phyloP scores from a whole-genome alignment of 2,888 invertebrate species.

The Crioceris asparagi region DNA sequence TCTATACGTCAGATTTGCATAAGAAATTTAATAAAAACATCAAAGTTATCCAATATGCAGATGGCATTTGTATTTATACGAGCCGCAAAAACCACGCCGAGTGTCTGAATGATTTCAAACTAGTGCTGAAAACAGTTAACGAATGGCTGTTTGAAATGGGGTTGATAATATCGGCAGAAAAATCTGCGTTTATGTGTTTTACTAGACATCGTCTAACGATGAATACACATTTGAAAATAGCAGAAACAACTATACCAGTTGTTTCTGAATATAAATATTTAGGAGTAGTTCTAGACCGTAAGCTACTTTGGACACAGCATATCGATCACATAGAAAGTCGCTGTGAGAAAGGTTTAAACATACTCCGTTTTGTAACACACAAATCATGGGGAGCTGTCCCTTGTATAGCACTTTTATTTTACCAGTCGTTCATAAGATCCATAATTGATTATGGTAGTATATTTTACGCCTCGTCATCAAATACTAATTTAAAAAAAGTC shows the following conservation, averaged over 20 bases:
- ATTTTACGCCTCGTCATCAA: slow-evolving; percentile 2
- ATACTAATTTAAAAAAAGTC: background rate
- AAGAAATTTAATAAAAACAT: background rate
- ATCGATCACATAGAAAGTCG: slow-evolving; percentile 3
- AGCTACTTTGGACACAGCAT: slow-evolving; percentile 3
- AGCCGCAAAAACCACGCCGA: background rate
- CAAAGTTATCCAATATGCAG: slow-evolving; percentile 3
- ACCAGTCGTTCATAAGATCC: slow-evolving; percentile 2
- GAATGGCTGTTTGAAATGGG: too few species aligned
- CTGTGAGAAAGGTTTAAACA: slow-evolving; percentile 5
- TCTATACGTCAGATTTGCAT: slow-evolving; percentile 2
- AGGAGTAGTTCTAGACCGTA: slow-evolving; percentile 3
- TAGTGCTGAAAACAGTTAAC: too few species aligned
- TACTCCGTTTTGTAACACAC: slow-evolving; percentile 1
- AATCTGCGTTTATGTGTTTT: too few species aligned
- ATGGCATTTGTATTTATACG: slow-evolving; percentile 2
- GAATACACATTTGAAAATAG: background rate
- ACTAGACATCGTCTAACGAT: too few species aligned
- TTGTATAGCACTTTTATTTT: background rate
- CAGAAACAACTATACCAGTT: background rate
- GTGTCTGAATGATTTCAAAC: too few species aligned
- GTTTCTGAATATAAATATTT: slow-evolving; percentile 1
- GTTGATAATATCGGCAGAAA: too few species aligned
- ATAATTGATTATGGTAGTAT: slow-evolving; percentile 3
- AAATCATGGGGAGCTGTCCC: slow-evolving; percentile 4